A percentile compares a stretch with the other conserved stretches of the same genome.
phyloP scores from a whole-genome alignment of 1,140 invertebrate species.

The Medauroidea extradentata region DNA sequence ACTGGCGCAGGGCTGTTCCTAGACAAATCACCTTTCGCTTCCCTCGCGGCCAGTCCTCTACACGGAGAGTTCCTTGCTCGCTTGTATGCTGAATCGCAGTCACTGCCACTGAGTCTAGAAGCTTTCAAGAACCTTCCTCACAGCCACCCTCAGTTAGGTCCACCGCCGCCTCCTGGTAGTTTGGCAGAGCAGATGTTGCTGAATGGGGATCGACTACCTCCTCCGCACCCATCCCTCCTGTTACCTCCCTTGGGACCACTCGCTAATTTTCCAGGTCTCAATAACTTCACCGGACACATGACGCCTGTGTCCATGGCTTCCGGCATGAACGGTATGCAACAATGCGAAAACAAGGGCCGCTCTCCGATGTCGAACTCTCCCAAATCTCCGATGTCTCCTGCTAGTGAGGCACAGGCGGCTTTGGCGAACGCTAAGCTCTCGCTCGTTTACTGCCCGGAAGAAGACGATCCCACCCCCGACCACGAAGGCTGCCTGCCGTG shows the following conservation, averaged over 20 bases:
- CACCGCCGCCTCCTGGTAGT: slow-evolving; percentile 35
- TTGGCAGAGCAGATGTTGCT: slow-evolving; percentile 39
- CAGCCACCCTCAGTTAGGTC: slow-evolving; percentile 19
- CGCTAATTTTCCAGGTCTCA: slow-evolving; percentile 32
- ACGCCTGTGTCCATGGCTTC: background rate
- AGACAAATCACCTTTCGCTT: slow-evolving; percentile 44
- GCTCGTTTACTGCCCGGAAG: slow-evolving; percentile 49
- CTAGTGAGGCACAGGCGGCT: slow-evolving; percentile 40
- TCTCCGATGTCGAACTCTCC: slow-evolving; percentile 26
- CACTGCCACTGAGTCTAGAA: slow-evolving; percentile 51
- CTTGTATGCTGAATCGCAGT: slow-evolving; percentile 68
- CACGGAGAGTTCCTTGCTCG: slow-evolving; percentile 77
- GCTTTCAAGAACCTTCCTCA: slow-evolving; percentile 47
- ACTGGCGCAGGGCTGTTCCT: slow-evolving; percentile 23
- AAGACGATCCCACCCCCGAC: slow-evolving; percentile 51
- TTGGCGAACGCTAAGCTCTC: slow-evolving; percentile 29
- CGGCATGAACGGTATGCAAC: slow-evolving; percentile 13
- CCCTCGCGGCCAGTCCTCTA: slow-evolving; percentile 49
- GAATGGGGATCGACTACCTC: slow-evolving; percentile 45
- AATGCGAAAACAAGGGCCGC: slow-evolving; percentile 19
- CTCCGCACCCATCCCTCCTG: slow-evolving; percentile 45
- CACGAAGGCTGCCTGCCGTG: slow-evolving; percentile 60
- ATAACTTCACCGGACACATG: slow-evolving; percentile 8
- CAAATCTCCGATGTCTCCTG: slow-evolving; percentile 34
- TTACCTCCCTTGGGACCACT: slow-evolving; percentile 48